Percentiles rank a stretch among this genome's conserved stretches.
Evolutionary conservation across 2,113 vertebrate genomes (phyloP).

Genomic region (Mola mola): DNA sequence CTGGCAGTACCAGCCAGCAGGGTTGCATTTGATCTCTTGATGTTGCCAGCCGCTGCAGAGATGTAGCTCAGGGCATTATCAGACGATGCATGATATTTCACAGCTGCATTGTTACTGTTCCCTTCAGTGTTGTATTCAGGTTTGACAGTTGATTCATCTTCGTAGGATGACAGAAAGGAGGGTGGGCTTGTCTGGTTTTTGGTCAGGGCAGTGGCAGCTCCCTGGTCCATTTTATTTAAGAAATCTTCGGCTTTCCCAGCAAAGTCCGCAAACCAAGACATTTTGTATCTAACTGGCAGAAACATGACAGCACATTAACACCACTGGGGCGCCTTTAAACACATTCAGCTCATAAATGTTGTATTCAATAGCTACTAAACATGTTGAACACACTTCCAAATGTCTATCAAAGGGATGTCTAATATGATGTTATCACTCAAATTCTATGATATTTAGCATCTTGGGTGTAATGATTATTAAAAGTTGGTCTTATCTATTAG

Average conservation of each 20-base stretch:
- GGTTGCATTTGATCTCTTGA: constrained; percentile 87
- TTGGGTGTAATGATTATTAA: too few species aligned
- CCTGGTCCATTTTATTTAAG: constrained; percentile 95
- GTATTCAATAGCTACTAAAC: background rate
- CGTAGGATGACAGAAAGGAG: constrained; percentile 56
- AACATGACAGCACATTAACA: background rate
- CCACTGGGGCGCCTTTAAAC: too few species aligned
- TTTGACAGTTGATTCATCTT: constrained; percentile 50
- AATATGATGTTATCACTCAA: too few species aligned
- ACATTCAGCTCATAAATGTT: too few species aligned
- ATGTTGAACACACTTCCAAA: background rate
- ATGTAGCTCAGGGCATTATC: constrained; percentile 81
- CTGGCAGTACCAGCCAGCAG: constrained; percentile 86
- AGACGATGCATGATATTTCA: constrained; percentile 65
- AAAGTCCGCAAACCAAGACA: constrained; percentile 96
- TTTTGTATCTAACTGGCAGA: constrained; percentile 67
- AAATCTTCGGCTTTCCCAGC: constrained; percentile 96
- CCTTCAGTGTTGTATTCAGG: constrained; percentile 68
- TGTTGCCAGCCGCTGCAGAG: constrained; percentile 90
- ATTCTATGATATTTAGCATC: too few species aligned
- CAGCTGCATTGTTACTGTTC: constrained; percentile 53
- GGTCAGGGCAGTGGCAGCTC: constrained; percentile 91
- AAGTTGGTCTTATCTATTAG: too few species aligned
- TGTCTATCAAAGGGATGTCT: too few species aligned
- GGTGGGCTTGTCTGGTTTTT: constrained; percentile 66